Evolutionary conservation across 2,888 invertebrate species (phyloP).

Genomic region (Invenusta paracnida): DNA sequence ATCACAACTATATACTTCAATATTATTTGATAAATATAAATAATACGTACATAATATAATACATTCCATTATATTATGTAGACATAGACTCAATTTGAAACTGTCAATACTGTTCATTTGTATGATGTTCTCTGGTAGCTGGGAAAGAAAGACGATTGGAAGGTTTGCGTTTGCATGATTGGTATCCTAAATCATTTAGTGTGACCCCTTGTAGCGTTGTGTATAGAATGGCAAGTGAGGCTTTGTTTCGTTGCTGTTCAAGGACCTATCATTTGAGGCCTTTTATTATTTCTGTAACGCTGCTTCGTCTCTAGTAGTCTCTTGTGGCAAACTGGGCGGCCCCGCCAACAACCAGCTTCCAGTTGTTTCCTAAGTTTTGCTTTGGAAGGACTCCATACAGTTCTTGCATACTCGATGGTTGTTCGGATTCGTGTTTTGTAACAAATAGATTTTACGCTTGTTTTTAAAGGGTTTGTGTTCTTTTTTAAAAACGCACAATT

Average conservation of each 20-base stretch:
- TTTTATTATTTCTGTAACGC: background rate
- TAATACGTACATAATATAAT: background rate
- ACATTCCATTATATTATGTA: background rate
- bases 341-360: background rate
- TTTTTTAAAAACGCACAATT: background rate
- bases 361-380: background rate
- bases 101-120: background rate
- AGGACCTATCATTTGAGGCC: background rate
- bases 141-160: background rate
- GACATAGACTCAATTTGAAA: background rate
- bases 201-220: background rate
- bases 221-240: background rate
- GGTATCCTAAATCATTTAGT: background rate
- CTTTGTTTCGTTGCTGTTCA: background rate
- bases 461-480: background rate
- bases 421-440: background rate
- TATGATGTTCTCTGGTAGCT: background rate
- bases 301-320: background rate
- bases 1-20: no score
- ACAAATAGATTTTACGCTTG: background rate
- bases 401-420: background rate
- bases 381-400: background rate
- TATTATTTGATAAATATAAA: background rate
- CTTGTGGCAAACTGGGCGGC: background rate
- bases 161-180: background rate